Evolutionary conservation across 2,797 vertebrate genomes (phyloP).

Genomic region (Gymnothorax reevesii): DNA sequence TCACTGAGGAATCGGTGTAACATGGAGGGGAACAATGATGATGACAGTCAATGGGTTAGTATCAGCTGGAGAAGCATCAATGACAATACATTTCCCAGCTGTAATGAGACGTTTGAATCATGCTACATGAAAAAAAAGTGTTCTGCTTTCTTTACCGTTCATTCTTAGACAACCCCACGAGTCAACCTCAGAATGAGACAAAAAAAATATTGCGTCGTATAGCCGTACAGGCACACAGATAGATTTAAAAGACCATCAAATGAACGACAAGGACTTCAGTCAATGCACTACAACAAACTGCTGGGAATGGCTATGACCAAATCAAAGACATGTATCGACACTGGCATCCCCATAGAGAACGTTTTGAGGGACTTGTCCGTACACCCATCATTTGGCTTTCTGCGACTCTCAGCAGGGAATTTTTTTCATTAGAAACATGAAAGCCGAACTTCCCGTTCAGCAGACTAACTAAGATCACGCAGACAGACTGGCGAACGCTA

Average conservation of each 20-base stretch:
- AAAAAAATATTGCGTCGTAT: constrained; percentile 16
- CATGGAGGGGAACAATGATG: background rate
- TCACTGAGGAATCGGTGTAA: background rate
- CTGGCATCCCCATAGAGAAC: background rate
- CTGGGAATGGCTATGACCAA: constrained; percentile 8
- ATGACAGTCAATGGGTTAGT: background rate
- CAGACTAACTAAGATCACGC: no score
- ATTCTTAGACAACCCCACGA: background rate
- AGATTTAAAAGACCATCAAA: constrained; percentile 13
- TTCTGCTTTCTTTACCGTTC: background rate
- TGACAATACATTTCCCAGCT: background rate
- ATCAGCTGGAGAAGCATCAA: background rate
- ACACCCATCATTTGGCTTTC: background rate
- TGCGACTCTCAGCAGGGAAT: constrained; percentile 16
- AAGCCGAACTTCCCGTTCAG: background rate
- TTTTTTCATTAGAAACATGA: background rate
- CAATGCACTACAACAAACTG: constrained; percentile 6
- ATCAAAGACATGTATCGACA: constrained; percentile 1
- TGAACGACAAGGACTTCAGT: constrained; percentile 17
- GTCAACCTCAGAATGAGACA: constrained; percentile 23
- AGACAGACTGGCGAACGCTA: background rate
- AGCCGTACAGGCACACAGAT: background rate
- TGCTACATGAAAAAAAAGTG: constrained; percentile 3
- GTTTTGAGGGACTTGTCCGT: background rate
- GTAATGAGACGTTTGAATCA: background rate